phyloP scores from a whole-genome alignment of 2,113 vertebrate genomes.

The Ceratotherium simum region DNA sequence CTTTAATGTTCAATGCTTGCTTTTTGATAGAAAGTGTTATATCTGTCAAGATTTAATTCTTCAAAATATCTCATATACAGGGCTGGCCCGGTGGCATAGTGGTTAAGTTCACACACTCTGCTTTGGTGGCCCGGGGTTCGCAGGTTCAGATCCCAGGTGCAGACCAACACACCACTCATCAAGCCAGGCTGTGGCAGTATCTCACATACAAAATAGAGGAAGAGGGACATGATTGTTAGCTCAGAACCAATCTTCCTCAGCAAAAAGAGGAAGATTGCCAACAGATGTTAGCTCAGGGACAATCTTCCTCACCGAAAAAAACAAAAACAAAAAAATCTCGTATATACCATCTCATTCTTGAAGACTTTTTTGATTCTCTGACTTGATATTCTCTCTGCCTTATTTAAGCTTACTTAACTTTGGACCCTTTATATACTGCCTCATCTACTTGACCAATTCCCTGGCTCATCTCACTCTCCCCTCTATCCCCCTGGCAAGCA shows the following conservation, averaged over 20 bases:
- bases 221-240: no score
- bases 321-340: neutral
- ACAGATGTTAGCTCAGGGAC: no score
- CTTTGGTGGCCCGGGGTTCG: no score
- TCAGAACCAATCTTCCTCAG: no score
- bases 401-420: neutral
- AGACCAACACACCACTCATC: no score
- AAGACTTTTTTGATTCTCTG: neutral
- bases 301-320: no score
- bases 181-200: no score
- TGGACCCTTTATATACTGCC: neutral
- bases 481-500: fast-evolving
- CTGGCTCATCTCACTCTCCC: fast-evolving
- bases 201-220: no score
- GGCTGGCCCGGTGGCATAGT: no score
- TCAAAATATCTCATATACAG: neutral
- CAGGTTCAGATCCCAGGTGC: no score
- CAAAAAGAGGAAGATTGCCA: no score
- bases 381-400: neutral
- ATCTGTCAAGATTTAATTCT: conserved; percentile 11
- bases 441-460: neutral
- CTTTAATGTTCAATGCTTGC: neutral
- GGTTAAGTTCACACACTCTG: no score
- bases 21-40: conserved; percentile 25
- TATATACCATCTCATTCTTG: neutral